These are phyloP conservation scores for Clupea harengus DNA, from an alignment of 2,113 vertebrate genomes.

Conservation along the genomic window DNA sequence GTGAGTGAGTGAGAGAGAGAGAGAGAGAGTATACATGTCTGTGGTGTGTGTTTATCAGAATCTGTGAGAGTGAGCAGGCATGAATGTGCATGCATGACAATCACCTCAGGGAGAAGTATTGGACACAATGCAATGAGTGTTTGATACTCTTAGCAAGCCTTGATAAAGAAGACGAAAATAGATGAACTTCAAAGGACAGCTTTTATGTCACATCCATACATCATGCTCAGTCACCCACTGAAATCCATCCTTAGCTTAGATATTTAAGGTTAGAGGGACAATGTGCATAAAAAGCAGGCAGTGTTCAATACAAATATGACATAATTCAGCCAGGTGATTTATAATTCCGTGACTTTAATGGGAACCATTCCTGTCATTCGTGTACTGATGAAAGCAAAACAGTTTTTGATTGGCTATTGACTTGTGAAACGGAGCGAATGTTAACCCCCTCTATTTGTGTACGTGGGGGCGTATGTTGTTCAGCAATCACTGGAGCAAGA, in stretches of 20 bases:
- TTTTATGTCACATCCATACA: background rate
- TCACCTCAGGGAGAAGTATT: background rate
- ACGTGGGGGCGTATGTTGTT: constrained; percentile 39
- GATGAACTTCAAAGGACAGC: constrained; percentile 17
- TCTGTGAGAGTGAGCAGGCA: background rate
- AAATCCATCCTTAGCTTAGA: background rate
- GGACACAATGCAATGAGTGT: constrained; percentile 1
- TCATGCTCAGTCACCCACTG: background rate
- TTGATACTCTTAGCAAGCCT: background rate
- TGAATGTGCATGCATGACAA: constrained; percentile 16
- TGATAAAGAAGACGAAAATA: constrained; percentile 3
- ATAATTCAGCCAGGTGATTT: constrained; percentile 11
- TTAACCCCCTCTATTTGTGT: constrained; percentile 42
- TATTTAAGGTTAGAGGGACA: background rate
- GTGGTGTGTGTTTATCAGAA: background rate
- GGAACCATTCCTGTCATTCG: constrained; percentile 10
- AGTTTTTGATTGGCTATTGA: constrained; percentile 52
- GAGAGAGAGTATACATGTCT: background rate
- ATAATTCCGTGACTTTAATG: constrained; percentile 11
- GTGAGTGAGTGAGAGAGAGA: background rate
- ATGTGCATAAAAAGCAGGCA: background rate
- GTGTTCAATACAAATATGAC: background rate
- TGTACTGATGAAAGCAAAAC: constrained; percentile 21
- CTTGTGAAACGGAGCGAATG: constrained; percentile 52
- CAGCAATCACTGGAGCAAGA: constrained; percentile 73